A percentile compares a stretch with the other conserved stretches of the same genome.
Evolutionary conservation across 2,797 vertebrate species (phyloP).

Genomic region (Danio albolineatus): DNA sequence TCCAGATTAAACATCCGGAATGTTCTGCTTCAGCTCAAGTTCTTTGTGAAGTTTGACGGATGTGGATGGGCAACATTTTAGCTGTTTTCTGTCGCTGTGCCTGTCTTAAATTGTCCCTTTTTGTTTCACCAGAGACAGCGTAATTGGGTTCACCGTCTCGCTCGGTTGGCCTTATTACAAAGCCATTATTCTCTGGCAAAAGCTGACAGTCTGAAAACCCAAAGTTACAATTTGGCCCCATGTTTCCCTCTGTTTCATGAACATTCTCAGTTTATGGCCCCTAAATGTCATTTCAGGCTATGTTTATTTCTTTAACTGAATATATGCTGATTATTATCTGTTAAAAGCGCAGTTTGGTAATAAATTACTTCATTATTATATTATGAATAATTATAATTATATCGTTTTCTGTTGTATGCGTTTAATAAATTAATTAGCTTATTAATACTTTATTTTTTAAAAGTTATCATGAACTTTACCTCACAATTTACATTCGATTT

Average conservation of each 20-base stretch:
- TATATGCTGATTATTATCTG: background rate
- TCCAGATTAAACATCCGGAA: constrained; percentile 33
- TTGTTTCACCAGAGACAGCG: constrained; percentile 38
- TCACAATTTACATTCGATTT: too few species aligned
- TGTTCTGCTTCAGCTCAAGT: background rate
- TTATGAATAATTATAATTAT: too few species aligned
- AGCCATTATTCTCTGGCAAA: constrained; percentile 46
- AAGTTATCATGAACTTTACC: too few species aligned
- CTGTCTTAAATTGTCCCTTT: constrained; percentile 42
- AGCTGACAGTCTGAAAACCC: constrained; percentile 28
- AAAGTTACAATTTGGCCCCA: constrained; percentile 44
- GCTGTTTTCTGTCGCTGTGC: constrained; percentile 14
- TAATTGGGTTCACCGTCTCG: constrained; percentile 53
- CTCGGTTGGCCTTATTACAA: constrained; percentile 48
- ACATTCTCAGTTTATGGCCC: constrained; percentile 41
- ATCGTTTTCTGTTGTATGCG: too few species aligned
- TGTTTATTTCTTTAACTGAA: background rate
- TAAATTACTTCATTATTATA: too few species aligned
- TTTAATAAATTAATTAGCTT: too few species aligned
- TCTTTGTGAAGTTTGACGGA: constrained; percentile 30
- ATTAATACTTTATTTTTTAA: too few species aligned
- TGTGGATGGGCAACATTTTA: constrained; percentile 14
- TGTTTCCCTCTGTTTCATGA: constrained; percentile 1
- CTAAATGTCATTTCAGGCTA: background rate
- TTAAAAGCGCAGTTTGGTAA: background rate